These are phyloP conservation scores for Andricus grossulariae DNA, from an alignment of 1,140 invertebrate species.

Conservation along the genomic window DNA sequence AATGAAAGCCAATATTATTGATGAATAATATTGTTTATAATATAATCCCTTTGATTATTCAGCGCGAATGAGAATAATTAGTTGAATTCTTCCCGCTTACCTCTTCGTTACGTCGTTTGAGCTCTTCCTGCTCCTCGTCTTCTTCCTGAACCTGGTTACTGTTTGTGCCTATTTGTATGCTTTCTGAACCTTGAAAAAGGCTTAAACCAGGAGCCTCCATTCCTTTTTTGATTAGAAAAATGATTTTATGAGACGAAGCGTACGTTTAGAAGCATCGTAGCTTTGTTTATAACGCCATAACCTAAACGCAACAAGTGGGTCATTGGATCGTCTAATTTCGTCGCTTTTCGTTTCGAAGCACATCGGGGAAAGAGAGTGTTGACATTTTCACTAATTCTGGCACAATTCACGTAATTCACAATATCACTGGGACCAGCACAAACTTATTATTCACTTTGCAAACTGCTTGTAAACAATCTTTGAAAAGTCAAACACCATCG, in stretches of 20 bases:
- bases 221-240: slow-evolving; percentile 56
- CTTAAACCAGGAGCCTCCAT: slow-evolving; percentile 72
- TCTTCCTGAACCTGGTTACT: slow-evolving; percentile 65
- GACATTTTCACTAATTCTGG: slow-evolving; percentile 43
- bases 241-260: slow-evolving; percentile 46
- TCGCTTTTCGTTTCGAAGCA: slow-evolving; percentile 31
- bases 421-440: neutral
- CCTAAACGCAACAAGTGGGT: slow-evolving; percentile 72
- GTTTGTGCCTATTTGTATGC: slow-evolving; percentile 64
- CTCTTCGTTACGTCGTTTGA: slow-evolving; percentile 67
- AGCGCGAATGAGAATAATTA: neutral
- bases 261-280: slow-evolving; percentile 63
- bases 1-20: too few relatives aligned
- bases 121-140: slow-evolving; percentile 71
- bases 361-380: slow-evolving; percentile 27
- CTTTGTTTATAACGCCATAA: slow-evolving; percentile 74
- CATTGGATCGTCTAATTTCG: slow-evolving; percentile 51
- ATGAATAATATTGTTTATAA: neutral
- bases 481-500: slow-evolving; percentile 64
- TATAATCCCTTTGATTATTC: neutral
- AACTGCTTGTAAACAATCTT: slow-evolving; percentile 69
- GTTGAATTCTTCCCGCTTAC: slow-evolving; percentile 48
- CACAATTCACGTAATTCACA: slow-evolving; percentile 20
- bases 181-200: slow-evolving; percentile 69
- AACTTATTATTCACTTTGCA: slow-evolving; percentile 39